phyloP scores from a whole-genome alignment of 2,888 invertebrate genomes.

The Ectemnius continuus region DNA sequence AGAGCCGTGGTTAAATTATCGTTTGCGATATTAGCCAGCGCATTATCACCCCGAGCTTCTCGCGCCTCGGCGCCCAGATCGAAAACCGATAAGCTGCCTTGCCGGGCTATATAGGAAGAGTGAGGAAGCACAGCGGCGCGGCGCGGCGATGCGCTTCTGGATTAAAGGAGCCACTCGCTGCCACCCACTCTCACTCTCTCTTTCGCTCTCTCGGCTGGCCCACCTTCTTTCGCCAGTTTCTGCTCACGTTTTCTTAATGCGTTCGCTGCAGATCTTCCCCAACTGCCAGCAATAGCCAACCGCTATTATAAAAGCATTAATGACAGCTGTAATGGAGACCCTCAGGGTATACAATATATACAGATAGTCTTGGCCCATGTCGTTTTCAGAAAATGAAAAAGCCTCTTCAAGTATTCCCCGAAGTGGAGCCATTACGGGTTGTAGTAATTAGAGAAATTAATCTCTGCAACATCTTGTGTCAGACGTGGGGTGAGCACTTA shows the following conservation, averaged over 20 bases:
- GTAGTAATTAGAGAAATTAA: too few species aligned
- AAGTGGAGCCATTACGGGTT: too few species aligned
- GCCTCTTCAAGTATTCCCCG: too few species aligned
- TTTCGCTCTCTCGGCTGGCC: slow-evolving; percentile 9
- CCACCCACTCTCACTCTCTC: background rate
- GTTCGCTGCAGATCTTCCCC: slow-evolving; percentile 24
- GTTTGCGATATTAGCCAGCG: slow-evolving; percentile 66
- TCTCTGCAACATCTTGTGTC: too few species aligned
- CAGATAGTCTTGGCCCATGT: slow-evolving; percentile 29
- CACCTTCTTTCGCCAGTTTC: slow-evolving; percentile 42
- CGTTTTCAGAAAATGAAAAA: background rate
- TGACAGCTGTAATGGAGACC: slow-evolving; percentile 26
- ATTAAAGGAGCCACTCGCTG: slow-evolving; percentile 44
- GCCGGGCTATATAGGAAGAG: slow-evolving; percentile 29
- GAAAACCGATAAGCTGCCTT: slow-evolving; percentile 59
- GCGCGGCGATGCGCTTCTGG: slow-evolving; percentile 30
- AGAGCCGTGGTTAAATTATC: slow-evolving; percentile 65
- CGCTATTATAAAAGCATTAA: slow-evolving; percentile 54
- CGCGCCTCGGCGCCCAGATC: slow-evolving; percentile 64
- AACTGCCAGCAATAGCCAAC: slow-evolving; percentile 11
- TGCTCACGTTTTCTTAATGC: slow-evolving; percentile 24
- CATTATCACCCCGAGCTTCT: slow-evolving; percentile 64
- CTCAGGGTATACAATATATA: slow-evolving; percentile 13
- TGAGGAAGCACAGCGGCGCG: slow-evolving; percentile 34
- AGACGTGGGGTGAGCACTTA: too few species aligned